phyloP scores from a whole-genome alignment of 2,797 vertebrate genomes.

The Peromyscus attwateri region DNA sequence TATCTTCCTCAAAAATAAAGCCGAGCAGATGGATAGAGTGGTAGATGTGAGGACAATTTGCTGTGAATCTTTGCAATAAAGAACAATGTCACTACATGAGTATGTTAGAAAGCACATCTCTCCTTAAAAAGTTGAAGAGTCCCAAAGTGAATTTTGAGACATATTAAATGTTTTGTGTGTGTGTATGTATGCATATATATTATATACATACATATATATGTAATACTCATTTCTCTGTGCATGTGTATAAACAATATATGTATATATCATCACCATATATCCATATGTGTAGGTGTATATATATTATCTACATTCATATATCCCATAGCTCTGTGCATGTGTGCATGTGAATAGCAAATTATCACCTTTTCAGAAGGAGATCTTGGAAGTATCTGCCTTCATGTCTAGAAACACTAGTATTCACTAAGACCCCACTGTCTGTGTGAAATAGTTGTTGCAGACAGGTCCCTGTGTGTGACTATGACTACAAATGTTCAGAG shows the following conservation, averaged over 20 bases:
- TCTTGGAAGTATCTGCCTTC: not conserved
- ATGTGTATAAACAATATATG: not conserved
- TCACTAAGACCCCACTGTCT: not conserved
- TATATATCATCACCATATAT: not conserved
- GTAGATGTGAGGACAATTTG: not conserved
- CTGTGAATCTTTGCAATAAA: not conserved
- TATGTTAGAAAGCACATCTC: not conserved
- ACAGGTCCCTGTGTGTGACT: not conserved
- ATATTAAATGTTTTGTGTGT: not conserved
- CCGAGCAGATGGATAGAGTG: not conserved
- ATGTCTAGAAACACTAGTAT: not conserved
- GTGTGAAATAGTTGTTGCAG: slow-evolving; percentile 18
- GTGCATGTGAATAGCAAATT: not conserved
- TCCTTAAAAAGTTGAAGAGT: not conserved
- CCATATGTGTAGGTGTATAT: not conserved
- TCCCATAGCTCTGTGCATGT: not conserved
- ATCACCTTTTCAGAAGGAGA: not conserved
- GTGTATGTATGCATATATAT: not conserved
- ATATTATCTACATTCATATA: not conserved
- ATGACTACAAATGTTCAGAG: slow-evolving; percentile 21
- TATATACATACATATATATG: not conserved
- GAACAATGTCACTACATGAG: not conserved
- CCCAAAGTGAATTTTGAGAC: not conserved
- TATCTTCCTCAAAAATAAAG: not conserved
- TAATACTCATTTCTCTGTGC: not conserved